Base-by-base conservation (phyloP, 1,140 invertebrate species). In the Lepidurus packardi region DNA sequence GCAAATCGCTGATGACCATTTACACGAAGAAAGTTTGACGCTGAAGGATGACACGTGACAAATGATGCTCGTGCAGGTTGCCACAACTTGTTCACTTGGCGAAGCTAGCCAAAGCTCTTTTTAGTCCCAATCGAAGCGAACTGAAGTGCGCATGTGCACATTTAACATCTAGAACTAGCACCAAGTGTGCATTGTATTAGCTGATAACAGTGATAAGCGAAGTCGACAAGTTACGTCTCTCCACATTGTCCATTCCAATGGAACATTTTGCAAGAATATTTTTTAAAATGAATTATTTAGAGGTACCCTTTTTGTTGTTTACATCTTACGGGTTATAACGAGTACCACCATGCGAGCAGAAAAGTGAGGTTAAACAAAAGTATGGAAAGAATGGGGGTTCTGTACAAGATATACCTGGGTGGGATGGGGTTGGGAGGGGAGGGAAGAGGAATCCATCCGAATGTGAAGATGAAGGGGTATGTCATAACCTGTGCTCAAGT, bases 401-500 rank as follows among this genome's bases (percentile, higher is more conserved):
- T 9, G 0, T 16, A 65, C 53, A 65, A 7, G 21, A n/a, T 0
- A 21, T 21, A 65, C 6, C 8, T n/a, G 16, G 16, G 53, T 65
- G 53, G 13, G 16, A 21, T 65, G 53, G 53, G 16, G 5, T n/a
- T n/a, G 16, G 45, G 45, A 7, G 53, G 53, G 16, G 13, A n/a
- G 53, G 8, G 6, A 21, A 34, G 34, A 34, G 53, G 53, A 21
- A 65, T 65, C 53, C 21, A 21, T 65, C 53, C 53, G 53, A 65
- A n/a, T 7, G 53, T n/a, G 21, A 16, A 16, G 13, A 65, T 65
- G 53, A 65, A 21, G 53, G 13, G 16, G 16, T 16, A 7, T 16
- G 53, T 65, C 53, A 65, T 65, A 65, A 65, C 53, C 53, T 65
- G 53, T 65, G 53, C 53, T 65, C 16, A 65, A 65, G 53, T 65